Base-by-base conservation (phyloP, 1,140 invertebrate species). In the Drosophila bipectinata region DNA sequence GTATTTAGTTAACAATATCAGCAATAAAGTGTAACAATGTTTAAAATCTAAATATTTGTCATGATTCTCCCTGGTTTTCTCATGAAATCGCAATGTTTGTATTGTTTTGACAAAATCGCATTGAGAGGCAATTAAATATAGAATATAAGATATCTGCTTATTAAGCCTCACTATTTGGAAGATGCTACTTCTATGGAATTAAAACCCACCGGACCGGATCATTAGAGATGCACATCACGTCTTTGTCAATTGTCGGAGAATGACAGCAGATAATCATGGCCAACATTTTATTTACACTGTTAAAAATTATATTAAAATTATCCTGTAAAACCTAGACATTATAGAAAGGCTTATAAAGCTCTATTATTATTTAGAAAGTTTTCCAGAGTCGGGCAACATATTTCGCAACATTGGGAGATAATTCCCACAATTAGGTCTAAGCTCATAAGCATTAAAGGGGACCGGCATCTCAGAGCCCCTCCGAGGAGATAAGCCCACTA, bases 1-100 rank as follows among this genome's bases (percentile, higher is more conserved):
- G 76, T 84, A 83, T 79, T 84, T 62, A 84, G 77, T 85, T 85
- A 76, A 84, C 47, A 77, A 77, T 77, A 77, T 79, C 80, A 83
- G 72, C 76, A 83, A 83, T 83, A 83, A 83, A 83, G 41, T 76
- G 72, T 84, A 79, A 83, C 58, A 67, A 66, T 83, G 80, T 83
- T 83, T 83, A 41, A 63, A 84, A 74, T 34, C 4, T 10, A 7
- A 14, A 5, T 26, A 12, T 49, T 47, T 34, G 8, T 14, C 55
- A 57, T 14, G 37, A 37, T 8, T 58, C 56, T 55, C 44, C 24
- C 78, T 68, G 76, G 79, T 74, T 81, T 34, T 37, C 8, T 6
- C 30, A 59, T 45, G 45, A 18, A 41, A 52, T 45, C 68, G 30
- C 68, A 61, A 61, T 64, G 58, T 62, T 61, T 84, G 48, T 63